These are phyloP conservation scores for Nudaria mundana DNA, from an alignment of 2,888 invertebrate genomes.

Conservation along the genomic window DNA sequence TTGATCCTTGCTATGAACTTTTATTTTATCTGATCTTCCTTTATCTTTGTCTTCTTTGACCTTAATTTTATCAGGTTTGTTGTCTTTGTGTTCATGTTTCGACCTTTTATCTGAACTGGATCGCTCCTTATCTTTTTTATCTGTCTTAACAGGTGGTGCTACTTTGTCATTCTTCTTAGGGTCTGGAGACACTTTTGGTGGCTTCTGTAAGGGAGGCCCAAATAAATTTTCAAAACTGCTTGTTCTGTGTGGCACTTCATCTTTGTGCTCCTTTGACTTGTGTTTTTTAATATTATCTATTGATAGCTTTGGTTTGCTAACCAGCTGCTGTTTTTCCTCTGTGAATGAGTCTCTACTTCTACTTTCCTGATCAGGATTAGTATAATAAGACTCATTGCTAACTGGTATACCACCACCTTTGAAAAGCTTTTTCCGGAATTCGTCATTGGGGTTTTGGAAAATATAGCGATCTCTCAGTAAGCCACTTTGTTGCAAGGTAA, in stretches of 20 bases:
- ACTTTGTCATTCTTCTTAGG: slow-evolving; percentile 77
- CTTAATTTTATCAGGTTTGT: slow-evolving; percentile 70
- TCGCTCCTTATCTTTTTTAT: slow-evolving; percentile 82
- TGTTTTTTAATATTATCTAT: slow-evolving; percentile 82
- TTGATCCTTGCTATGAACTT: slow-evolving; percentile 79
- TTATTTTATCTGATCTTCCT: slow-evolving; percentile 69
- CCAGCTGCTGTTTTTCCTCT: slow-evolving; percentile 82
- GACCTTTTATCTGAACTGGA: slow-evolving; percentile 70
- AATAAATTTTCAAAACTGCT: slow-evolving; percentile 90
- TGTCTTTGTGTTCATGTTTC: slow-evolving; percentile 73
- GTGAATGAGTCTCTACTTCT: slow-evolving; percentile 80
- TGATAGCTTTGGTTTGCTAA: slow-evolving; percentile 86
- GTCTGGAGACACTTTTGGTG: slow-evolving; percentile 85
- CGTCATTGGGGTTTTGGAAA: slow-evolving; percentile 92
- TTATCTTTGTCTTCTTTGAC: slow-evolving; percentile 73
- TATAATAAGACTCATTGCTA: slow-evolving; percentile 66
- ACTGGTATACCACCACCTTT: slow-evolving; percentile 90
- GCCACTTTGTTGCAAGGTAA: slow-evolving; percentile 89
- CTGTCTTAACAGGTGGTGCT: slow-evolving; percentile 56
- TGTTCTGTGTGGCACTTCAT: slow-evolving; percentile 78
- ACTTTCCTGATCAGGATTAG: slow-evolving; percentile 77
- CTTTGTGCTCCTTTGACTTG: slow-evolving; percentile 79
- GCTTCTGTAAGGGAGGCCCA: slow-evolving; percentile 91
- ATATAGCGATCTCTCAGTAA: slow-evolving; percentile 90
- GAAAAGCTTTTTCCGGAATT: slow-evolving; percentile 92